Evolutionary conservation across 2,888 invertebrate species (phyloP), one percentile per base, ranked within the genome.

Genomic region (Neuroscelio doddi): DNA sequence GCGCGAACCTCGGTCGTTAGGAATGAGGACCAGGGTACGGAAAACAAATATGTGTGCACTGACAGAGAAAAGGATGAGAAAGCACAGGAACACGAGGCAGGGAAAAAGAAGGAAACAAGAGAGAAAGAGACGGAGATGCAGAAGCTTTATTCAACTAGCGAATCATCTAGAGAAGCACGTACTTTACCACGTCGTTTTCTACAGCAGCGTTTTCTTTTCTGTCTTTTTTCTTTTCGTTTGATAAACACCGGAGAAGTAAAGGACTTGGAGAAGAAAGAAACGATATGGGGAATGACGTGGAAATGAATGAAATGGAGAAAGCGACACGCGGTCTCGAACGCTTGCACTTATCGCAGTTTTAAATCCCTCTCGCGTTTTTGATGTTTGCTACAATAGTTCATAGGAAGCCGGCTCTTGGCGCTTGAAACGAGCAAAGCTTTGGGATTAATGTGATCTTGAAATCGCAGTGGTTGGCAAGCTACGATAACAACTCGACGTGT

Each of bases 1-100:
- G 67, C 69, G 68, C 57, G 53, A 70, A 71, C 71, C 70, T 61
- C 44, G 38, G 63, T 67, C 68, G 69, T 73, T 68, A 66, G 53
- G 29, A 30, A 39, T 30, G 52, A 51, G 68, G 32, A 63, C 50
- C 30, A 50, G 73, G 68, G 69, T 65, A 68, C 59, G 63, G 68
- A 73, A 76, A 77, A 76, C 76, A 79, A 81, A 79, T 73, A 77
- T 52, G 67, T 55, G 53, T 50, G 46, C 39, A 61, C 52, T 15
- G 26, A 44, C 38, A 9, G 38, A 38, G 16, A 38, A 9, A 15
- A 38, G 17, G 38, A 14, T 3, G 34, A 34, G 5, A 26, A 7
- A 7, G 26, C 26, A 26, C 8, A 26, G 8, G 5, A 8, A 26
- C 26, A 45, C 10, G 9, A 36, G 38, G 8, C 4, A 3, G 30